phyloP scores from a whole-genome alignment of 2,888 invertebrate species.

The Melanostoma mellinum region DNA sequence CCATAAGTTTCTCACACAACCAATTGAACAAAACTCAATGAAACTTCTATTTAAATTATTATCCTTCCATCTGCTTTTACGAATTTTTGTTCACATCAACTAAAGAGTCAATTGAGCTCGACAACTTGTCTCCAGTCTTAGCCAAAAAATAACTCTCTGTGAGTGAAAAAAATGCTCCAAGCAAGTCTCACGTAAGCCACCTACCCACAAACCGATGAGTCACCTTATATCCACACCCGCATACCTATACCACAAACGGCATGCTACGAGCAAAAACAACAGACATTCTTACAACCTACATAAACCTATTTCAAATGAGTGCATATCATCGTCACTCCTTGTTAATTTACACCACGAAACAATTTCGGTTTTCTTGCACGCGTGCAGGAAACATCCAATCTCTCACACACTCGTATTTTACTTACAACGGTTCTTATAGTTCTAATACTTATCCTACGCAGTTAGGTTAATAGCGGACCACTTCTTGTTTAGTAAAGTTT shows the following conservation, averaged over 20 bases:
- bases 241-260: neutral
- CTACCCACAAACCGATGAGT: slow-evolving; percentile 9
- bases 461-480: slow-evolving; percentile 63
- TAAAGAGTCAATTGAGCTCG: too few relatives aligned
- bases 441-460: slow-evolving; percentile 67
- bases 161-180: too few relatives aligned
- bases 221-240: neutral
- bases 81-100: too few relatives aligned
- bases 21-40: too few relatives aligned
- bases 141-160: too few relatives aligned
- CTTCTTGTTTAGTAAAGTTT: slow-evolving; percentile 29
- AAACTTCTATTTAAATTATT: too few relatives aligned
- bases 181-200: too few relatives aligned
- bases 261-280: slow-evolving; percentile 37
- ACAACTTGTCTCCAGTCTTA: too few relatives aligned
- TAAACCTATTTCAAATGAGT: slow-evolving; percentile 28
- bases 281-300: slow-evolving; percentile 38
- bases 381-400: slow-evolving; percentile 39
- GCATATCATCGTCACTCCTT: slow-evolving; percentile 13
- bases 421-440: slow-evolving; percentile 55
- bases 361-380: neutral
- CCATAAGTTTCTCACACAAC: too few relatives aligned
- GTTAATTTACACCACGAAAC: slow-evolving; percentile 3
- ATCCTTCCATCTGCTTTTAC: too few relatives aligned
- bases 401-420: slow-evolving; percentile 33